Conservation (phyloP, 2,888 invertebrate species). For the Andricus quercusramuli region DNA sequence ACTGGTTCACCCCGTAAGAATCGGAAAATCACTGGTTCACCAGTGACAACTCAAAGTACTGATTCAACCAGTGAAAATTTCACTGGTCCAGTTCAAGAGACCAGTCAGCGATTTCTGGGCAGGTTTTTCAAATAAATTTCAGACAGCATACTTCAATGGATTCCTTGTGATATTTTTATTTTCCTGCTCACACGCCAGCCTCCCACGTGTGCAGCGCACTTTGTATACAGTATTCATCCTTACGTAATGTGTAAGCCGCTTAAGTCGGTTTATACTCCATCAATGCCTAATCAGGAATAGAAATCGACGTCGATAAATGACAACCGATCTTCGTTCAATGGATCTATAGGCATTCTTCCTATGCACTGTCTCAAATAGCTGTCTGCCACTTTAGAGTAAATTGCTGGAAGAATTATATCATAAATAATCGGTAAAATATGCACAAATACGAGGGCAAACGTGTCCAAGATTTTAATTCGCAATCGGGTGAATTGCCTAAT, state of each 20-base stretch:
- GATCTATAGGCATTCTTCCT: neutral
- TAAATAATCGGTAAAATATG: neutral
- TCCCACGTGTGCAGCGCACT: neutral
- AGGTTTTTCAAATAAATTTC: neutral
- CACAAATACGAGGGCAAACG: neutral
- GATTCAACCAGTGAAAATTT: no score
- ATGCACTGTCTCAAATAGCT: neutral
- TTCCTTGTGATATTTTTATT: neutral
- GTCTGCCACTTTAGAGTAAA: neutral
- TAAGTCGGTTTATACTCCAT: neutral
- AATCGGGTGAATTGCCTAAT: neutral
- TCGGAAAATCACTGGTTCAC: no score
- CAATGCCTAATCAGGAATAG: slow-evolving; percentile 5
- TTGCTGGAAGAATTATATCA: neutral
- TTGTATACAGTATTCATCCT: neutral
- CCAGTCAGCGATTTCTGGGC: neutral
- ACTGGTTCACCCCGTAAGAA: no score
- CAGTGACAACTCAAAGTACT: no score
- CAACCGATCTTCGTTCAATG: neutral
- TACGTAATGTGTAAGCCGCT: neutral
- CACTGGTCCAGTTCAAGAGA: neutral
- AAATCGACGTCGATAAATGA: slow-evolving; percentile 4
- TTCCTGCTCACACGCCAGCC: neutral
- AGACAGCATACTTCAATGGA: neutral
- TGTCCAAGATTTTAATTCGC: neutral